A percentile compares a stretch with the other conserved stretches of the same genome.
Evolutionary conservation across 1,140 invertebrate genomes (phyloP).

Genomic region (Achatina immaculata): DNA sequence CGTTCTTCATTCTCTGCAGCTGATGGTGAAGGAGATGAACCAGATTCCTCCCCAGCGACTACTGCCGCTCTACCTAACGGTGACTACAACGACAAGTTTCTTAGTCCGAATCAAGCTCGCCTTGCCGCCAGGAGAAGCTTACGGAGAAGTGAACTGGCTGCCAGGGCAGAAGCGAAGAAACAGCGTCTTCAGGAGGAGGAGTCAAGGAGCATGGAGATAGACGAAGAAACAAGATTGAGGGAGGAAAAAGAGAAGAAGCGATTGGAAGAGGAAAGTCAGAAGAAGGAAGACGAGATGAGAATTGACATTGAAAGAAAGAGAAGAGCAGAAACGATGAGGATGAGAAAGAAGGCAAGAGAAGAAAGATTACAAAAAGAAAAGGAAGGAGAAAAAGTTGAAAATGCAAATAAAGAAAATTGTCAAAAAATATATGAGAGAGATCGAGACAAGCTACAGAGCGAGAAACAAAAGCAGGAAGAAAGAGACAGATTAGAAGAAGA

Average conservation of each 20-base stretch:
- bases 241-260: neutral
- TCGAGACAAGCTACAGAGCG: neutral
- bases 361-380: neutral
- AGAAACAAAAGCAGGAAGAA: neutral
- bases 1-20: neutral
- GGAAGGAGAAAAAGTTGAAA: neutral
- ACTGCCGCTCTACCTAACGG: neutral
- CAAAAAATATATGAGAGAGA: too few species aligned
- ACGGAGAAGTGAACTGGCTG: neutral
- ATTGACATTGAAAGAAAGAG: slow-evolving; percentile 13
- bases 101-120: neutral
- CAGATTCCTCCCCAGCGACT: neutral
- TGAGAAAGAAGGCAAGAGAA: slow-evolving; percentile 21
- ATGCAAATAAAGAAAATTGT: neutral
- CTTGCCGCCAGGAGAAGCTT: neutral
- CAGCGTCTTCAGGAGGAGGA: neutral
- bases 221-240: neutral
- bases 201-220: neutral
- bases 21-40: neutral
- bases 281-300: neutral
- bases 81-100: neutral
- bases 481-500: neutral
- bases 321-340: neutral
- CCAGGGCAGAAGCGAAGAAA: neutral
- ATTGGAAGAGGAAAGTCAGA: neutral